Evolutionary conservation across 2,888 invertebrate species (phyloP), one percentile per base, ranked within the genome.

Genomic region (Noctua janthe): DNA sequence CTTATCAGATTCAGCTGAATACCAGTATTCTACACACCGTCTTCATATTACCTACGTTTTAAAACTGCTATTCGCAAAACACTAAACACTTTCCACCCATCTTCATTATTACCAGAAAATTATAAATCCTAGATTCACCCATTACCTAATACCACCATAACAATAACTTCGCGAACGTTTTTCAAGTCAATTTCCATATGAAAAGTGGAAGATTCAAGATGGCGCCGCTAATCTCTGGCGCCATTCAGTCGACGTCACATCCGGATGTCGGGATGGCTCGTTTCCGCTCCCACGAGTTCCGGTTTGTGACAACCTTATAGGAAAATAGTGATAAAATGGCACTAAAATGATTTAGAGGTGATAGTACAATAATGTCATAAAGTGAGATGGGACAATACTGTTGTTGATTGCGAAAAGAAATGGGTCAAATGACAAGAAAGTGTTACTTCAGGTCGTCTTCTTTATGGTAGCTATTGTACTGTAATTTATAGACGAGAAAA

Each of bases 171-270:
- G 7, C 5, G 71, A 83, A 89, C 86, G 67, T 86, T 88, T 81
- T 76, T 76, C 71, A 76, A 81, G 74, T 78, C 78, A 73, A 89
- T 90, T 87, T 88, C 80, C 87, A 90, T 89, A 84, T 80, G 86
- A 91, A 91, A 90, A 87, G 89, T 86, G 74, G 64, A 72, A 74
- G 76, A 76, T 81, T 73, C 87, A 84, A 87, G 78, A 87, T 84
- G 88, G 88, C 86, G 82, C 7, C 83, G 74, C 85, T 90, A 89
- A 89, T 90, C 88, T 90, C 83, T 86, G 94, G 91, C 94, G 94
- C 93, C 94, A 91, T 92, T 93, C 90, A 92, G 90, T 80, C 90
- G 87, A 91, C 91, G 92, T 94, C 93, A 93, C 92, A 90, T 92
- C 94, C 93, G 92, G 90, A 87, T 85, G 91, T 88, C 82, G 89